Evolutionary conservation across 2,797 vertebrate species (phyloP).

Genomic region (Lerista edwardsae): DNA sequence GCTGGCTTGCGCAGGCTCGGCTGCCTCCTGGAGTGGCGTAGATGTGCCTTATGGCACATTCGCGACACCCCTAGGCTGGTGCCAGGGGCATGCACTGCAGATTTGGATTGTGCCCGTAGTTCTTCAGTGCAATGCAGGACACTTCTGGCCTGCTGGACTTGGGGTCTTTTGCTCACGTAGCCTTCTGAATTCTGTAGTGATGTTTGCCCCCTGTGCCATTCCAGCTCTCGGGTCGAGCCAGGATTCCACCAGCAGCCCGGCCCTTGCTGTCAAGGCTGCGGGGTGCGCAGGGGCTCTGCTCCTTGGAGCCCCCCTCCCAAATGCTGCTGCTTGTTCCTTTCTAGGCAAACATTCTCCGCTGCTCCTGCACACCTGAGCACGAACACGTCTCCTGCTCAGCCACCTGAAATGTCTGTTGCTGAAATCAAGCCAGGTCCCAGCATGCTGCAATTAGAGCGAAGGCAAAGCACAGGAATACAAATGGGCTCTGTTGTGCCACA

Average conservation of each 20-base stretch:
- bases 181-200: neutral
- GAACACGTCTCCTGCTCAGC: slow-evolving; percentile 4
- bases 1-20: too few relatives aligned
- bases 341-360: neutral
- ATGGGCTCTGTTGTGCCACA: slow-evolving; percentile 13
- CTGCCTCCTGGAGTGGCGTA: too few relatives aligned
- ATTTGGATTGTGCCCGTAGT: too few relatives aligned
- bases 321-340: neutral
- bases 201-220: neutral
- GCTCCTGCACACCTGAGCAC: neutral
- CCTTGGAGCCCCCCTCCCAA: neutral
- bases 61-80: too few relatives aligned
- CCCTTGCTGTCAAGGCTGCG: neutral
- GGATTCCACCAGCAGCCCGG: neutral
- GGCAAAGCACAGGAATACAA: slow-evolving; percentile 25
- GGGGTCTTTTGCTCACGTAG: too few relatives aligned
- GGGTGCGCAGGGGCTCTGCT: neutral
- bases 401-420: neutral
- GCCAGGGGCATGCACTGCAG: too few relatives aligned
- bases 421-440: slow-evolving; percentile 24
- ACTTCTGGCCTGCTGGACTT: too few relatives aligned
- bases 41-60: too few relatives aligned
- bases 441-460: slow-evolving; percentile 50
- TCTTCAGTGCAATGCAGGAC: neutral
- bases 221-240: neutral